Conservation (phyloP, 1,140 invertebrate genomes). For the Mizuhopecten yessoensis region DNA sequence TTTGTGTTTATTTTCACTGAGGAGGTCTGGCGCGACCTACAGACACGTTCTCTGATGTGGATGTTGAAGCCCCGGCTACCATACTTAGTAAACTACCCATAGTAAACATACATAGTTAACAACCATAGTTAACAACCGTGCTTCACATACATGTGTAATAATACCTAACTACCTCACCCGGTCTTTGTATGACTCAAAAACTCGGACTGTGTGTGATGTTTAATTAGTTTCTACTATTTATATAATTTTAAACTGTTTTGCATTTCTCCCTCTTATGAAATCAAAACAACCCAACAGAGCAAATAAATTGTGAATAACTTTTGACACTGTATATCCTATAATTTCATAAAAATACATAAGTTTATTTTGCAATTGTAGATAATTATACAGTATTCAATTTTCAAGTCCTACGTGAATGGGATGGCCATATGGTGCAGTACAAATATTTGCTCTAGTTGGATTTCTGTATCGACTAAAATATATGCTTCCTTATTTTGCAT, state of each 20-base stretch:
- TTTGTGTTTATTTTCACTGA: background rate
- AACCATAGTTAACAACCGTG: background rate
- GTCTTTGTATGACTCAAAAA: background rate
- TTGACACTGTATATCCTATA: background rate
- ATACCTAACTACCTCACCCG: background rate
- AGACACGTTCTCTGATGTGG: background rate
- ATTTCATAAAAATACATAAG: too few relatives aligned
- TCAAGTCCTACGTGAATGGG: too few relatives aligned
- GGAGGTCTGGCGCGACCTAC: background rate
- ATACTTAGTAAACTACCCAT: background rate
- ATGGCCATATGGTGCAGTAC: too few relatives aligned
- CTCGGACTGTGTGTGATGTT: too few relatives aligned
- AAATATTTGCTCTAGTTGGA: too few relatives aligned
- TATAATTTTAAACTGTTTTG: too few relatives aligned
- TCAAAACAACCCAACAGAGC: too few relatives aligned
- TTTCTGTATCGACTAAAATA: too few relatives aligned
- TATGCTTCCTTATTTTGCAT: too few relatives aligned
- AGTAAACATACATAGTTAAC: background rate
- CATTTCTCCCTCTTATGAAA: too few relatives aligned
- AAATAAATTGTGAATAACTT: background rate
- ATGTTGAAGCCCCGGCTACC: background rate
- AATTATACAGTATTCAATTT: too few relatives aligned
- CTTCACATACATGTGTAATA: background rate
- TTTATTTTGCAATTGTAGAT: background rate
- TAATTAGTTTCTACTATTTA: too few relatives aligned